These are phyloP conservation scores for Pollenia amentaria DNA, from an alignment of 2,888 invertebrate species.

Conservation along the genomic window DNA sequence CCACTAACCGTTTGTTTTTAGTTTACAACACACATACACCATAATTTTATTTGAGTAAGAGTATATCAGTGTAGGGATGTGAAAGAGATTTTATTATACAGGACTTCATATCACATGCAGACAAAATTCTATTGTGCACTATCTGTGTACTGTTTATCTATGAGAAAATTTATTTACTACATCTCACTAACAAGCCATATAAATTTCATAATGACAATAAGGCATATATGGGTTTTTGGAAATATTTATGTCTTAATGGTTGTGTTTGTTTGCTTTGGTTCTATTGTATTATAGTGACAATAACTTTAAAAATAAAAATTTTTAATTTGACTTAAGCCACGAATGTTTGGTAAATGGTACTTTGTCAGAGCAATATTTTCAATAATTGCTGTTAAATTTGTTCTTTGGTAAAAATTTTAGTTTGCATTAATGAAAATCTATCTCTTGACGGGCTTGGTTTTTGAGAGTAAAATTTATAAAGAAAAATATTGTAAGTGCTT, in stretches of 20 bases:
- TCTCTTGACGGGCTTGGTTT: no score
- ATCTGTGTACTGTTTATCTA: not conserved
- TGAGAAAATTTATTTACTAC: not conserved
- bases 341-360: not conserved
- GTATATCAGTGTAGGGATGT: not conserved
- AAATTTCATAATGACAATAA: constrained; percentile 23
- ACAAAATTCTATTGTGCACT: not conserved
- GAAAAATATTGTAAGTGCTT: no score
- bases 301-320: not conserved
- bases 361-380: no score
- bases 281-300: not conserved
- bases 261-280: not conserved
- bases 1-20: constrained; percentile 27
- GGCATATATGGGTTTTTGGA: not conserved
- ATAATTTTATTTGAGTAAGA: not conserved
- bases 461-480: no score
- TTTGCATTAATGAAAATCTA: no score
- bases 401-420: no score
- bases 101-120: constrained; percentile 3
- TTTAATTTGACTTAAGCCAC: not conserved
- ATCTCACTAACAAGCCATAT: not conserved
- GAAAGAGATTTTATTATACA: not conserved
- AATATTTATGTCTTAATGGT: not conserved
- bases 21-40: constrained; percentile 14
- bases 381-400: no score